These are phyloP conservation scores for Actinia equina DNA, from an alignment of 64 coral and sea anemone genomes.

Conservation along the genomic window DNA sequence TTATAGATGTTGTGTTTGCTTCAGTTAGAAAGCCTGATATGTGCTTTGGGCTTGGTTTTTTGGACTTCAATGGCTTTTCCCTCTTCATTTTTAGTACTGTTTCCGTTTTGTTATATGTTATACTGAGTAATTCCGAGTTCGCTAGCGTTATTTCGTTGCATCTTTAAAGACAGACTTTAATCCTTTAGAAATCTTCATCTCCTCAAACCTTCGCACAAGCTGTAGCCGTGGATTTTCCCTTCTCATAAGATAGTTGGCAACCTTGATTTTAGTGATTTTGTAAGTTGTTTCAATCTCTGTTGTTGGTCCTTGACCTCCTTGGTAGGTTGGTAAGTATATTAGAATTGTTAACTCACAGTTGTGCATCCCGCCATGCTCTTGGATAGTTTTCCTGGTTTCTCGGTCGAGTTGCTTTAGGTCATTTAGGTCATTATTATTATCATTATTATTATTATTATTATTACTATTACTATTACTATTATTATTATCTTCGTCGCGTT, in stretches of 20 bases:
- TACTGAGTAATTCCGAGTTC: slow-evolving; percentile 8
- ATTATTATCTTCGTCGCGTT: no score
- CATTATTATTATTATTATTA: no score
- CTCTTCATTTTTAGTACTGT: slow-evolving; percentile 27
- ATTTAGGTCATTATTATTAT: no score
- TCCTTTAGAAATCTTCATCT: slow-evolving; percentile 30
- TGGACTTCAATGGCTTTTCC: not conserved
- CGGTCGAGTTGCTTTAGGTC: slow-evolving; percentile 15
- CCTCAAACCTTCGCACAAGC: slow-evolving; percentile 23
- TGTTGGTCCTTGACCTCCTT: not conserved
- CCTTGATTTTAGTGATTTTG: slow-evolving; percentile 38
- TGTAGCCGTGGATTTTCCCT: slow-evolving; percentile 18
- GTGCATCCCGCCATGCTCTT: not conserved
- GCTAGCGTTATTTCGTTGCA: slow-evolving; percentile 16
- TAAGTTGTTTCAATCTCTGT: slow-evolving; percentile 37
- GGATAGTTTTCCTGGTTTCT: slow-evolving; percentile 28
- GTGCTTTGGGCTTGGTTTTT: slow-evolving; percentile 9
- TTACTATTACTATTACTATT: no score
- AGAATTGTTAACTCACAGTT: not conserved
- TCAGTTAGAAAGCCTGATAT: slow-evolving; percentile 7
- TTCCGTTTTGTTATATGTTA: not conserved
- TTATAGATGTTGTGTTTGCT: not conserved
- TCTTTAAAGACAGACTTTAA: slow-evolving; percentile 28
- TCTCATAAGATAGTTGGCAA: slow-evolving; percentile 19
- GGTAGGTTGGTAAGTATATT: not conserved